Evolutionary conservation across 2,888 invertebrate genomes (phyloP).

Genomic region (Luperina testacea): DNA sequence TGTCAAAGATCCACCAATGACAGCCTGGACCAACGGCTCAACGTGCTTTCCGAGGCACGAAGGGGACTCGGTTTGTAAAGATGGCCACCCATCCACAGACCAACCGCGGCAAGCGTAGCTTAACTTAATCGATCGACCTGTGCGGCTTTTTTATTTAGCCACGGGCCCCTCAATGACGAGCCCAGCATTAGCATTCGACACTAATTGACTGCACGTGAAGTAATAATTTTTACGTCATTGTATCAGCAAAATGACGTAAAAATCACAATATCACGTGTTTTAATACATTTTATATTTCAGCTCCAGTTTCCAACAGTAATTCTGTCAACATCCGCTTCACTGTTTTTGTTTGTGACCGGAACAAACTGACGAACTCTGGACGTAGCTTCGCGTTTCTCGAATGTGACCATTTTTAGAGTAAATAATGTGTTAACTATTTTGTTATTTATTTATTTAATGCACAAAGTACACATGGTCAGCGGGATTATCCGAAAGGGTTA

Average conservation of each 20-base stretch:
- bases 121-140: too few species aligned
- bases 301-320: conserved; percentile 39
- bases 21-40: too few species aligned
- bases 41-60: too few species aligned
- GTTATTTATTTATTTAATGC: neutral
- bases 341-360: conserved; percentile 57
- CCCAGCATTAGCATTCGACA: neutral
- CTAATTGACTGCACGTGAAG: neutral
- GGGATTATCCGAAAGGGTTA: too few species aligned
- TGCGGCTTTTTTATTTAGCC: too few species aligned
- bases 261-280: neutral
- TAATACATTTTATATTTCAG: conserved; percentile 24
- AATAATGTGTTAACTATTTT: conserved; percentile 21
- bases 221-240: too few species aligned
- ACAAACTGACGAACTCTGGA: conserved; percentile 43
- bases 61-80: too few species aligned
- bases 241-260: neutral
- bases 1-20: too few species aligned
- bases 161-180: neutral
- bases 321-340: conserved; percentile 45
- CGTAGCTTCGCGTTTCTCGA: conserved; percentile 14
- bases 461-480: too few species aligned
- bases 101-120: too few species aligned
- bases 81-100: too few species aligned
- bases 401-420: conserved; percentile 34